phyloP scores from a whole-genome alignment of 2,113 vertebrate species.

The Neodon shergylaensis region DNA sequence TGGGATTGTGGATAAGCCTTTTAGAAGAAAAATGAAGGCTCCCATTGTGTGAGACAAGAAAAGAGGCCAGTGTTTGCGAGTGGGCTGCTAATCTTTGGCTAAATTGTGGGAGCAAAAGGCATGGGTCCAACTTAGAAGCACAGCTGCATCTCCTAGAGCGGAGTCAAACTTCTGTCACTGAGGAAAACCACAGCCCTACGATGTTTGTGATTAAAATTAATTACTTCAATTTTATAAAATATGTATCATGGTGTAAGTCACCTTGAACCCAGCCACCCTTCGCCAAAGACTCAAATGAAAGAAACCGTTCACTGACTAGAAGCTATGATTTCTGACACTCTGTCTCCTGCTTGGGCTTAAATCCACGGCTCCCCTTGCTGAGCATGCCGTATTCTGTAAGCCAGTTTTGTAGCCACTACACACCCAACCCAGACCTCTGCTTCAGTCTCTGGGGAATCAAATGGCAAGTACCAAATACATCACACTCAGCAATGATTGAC shows the following conservation, averaged over 20 bases:
- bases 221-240: neutral
- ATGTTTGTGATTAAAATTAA: neutral
- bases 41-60: conserved; percentile 45
- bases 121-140: neutral
- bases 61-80: neutral
- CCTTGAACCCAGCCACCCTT: neutral
- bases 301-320: neutral
- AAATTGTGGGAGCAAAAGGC: conserved; percentile 43
- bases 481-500: fast-evolving
- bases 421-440: neutral
- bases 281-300: neutral
- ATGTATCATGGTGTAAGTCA: neutral
- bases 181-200: neutral
- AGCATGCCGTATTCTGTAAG: neutral
- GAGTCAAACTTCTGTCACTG: neutral
- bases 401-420: neutral
- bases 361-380: fast-evolving
- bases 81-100: neutral
- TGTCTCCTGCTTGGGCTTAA: no score
- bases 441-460: fast-evolving
- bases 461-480: neutral
- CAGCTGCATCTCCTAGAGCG: conserved; percentile 48
- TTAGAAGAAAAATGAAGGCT: conserved; percentile 55
- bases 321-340: neutral
- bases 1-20: conserved; percentile 53